Conservation (phyloP, 2,113 vertebrate species). For the Excalfactoria chinensis region DNA sequence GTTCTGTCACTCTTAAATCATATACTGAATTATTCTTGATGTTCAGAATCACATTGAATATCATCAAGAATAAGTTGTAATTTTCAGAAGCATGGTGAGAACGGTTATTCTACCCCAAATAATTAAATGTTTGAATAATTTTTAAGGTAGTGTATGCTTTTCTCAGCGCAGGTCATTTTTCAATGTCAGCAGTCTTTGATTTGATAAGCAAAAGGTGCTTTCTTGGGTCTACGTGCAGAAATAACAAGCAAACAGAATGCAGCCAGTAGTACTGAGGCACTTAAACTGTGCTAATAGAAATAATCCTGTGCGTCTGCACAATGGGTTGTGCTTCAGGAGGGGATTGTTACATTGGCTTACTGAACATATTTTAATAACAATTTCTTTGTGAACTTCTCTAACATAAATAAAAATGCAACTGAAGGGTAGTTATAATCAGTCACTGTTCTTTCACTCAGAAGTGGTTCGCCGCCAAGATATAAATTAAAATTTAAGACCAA, state of each 20-base stretch:
- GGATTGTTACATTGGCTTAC: not conserved
- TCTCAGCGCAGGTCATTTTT: not conserved
- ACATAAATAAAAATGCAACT: not conserved
- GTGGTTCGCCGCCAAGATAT: not conserved
- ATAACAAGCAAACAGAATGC: not conserved
- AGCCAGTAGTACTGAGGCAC: not conserved
- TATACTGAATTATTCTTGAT: not conserved
- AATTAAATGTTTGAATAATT: not conserved
- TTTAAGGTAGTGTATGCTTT: not conserved
- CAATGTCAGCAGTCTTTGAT: not conserved
- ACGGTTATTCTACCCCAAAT: not conserved
- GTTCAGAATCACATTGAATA: not conserved
- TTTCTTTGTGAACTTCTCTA: not conserved
- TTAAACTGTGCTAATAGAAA: not conserved
- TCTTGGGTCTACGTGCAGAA: not conserved
- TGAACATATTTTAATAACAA: not conserved
- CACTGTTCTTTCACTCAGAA: not conserved
- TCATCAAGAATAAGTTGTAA: not conserved
- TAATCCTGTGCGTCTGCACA: not conserved
- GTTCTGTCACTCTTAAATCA: not conserved
- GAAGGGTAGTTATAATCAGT: not conserved
- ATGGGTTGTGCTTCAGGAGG: not conserved
- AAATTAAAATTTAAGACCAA: conserved; percentile 26
- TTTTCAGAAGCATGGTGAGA: not conserved
- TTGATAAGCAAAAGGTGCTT: not conserved